Base-by-base conservation (phyloP, 2,888 invertebrate species). In the Clivina fossor region DNA sequence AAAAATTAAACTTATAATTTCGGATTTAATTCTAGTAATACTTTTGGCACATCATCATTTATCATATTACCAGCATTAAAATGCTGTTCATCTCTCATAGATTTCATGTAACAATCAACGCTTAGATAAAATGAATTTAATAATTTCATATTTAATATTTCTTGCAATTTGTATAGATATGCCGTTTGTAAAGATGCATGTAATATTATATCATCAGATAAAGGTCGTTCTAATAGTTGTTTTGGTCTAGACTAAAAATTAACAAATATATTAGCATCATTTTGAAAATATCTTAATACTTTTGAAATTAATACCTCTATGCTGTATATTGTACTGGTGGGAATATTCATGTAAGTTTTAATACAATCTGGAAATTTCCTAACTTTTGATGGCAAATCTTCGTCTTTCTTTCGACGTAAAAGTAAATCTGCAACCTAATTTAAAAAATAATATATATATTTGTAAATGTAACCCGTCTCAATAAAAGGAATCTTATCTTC, bases 11-110 rank as follows among this genome's bases (percentile, higher is more conserved):
- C 28, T 22, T 47, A 47, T 7, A 47, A 20, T 15, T 30, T 33
- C 33, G 33, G 22, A 13, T 19, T 13, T 47, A 47, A 47, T 13
- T 47, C 20, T 47, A 33, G 32, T 20, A 47, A n/a, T 47, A 22
- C 24, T 7, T 22, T 15, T 15, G 47, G 47, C 4, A 47, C 32
- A 13, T 35, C 33, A 16, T 15, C 5, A 11, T 19, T 22, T 2
- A 20, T n/a, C 3, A 13, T 15, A 2, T 13, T 22, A 22, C 30
- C 15, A 8, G 47, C 30, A 11, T 47, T 33, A 2, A 9, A 11
- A 35, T 11, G 18, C 4, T 20, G 8, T 33, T 33, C 32, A 15
- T 22, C 8, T 7, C 11, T 47, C 47, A 47, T 47, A 20, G 32
- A 47, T 22, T 33, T 47, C 32, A 33, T 18, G 33, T 13, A 47